Evolutionary conservation across 1,140 invertebrate genomes (phyloP), one percentile per base, ranked within the genome.

Genomic region (Trinorchestia longiramus): DNA sequence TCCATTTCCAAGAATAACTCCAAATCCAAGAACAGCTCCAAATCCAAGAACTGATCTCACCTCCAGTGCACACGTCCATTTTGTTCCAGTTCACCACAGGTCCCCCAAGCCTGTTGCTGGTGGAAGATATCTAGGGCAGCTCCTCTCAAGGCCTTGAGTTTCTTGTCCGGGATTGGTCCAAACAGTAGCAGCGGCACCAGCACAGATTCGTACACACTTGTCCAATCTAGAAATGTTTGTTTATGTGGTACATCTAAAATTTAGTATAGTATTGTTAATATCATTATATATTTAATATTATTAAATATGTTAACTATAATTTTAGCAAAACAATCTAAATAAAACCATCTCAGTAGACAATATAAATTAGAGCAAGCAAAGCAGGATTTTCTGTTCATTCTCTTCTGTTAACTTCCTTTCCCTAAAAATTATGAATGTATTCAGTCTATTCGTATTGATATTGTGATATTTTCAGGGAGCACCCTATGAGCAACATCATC

Each of bases 131-230:
- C 92, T 19, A n/a, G 36, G 28, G 92, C 92, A 47, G 44, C 92
- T 45, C 3, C 92, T 36, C 44, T 44, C 44, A 94, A 47, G 6
- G 92, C 92, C 44, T 47, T 94, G 0, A 94, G 44, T n/a, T 94
- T 94, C 44, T 94, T 94, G 92, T 94, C 92, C 11, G 92, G 92
- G 19, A 94, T 47, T 6, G 92, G 92, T n/a, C 92, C 92, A 43
- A 43, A 94, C 6, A 94, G 92, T 40, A 94, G 44, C 43, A 94
- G 44, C 6, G 92, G 92, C 92, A 94, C 92, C 43, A 94, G 92
- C 11, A 94, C 44, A 43, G 92, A 94, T 47, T n/a, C 44, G 44
- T n/a, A 23, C 92, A 94, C 3, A 90, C 1, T 41, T 90, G 88
- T 4, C 88, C 88, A 90, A 43, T 90, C 88, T 90, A 43, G 36